Base-by-base conservation (phyloP, 2,888 invertebrate genomes). In the Brachyptera putata region DNA sequence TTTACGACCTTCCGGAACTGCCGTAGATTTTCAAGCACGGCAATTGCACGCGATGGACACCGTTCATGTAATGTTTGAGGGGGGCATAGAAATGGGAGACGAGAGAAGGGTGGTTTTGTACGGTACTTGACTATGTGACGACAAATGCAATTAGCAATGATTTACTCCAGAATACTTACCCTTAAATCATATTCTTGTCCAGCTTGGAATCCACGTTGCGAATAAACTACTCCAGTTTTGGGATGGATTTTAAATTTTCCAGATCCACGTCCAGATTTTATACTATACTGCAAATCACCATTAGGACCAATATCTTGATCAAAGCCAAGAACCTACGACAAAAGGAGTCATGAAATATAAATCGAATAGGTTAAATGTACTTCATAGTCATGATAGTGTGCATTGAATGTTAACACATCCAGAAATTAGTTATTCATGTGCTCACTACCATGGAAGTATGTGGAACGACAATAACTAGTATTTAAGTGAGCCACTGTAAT, bases 231-330 rank as follows among this genome's bases (percentile, higher is more conserved):
- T 13, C 95, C 96, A 11, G 88, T 88, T 67, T 77, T 77, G 18
- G 87, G 85, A 76, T 93, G 86, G 65, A 96, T 89, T 65, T 86
- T 86, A 77, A 95, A 90, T 71, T 85, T 84, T 25, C 87, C 86
- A 67, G 86, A 86, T 56, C 87, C 88, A 65, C 85, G 81, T 13
- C 90, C 90, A 13, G 89, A 86, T 73, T 86, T 87, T 53, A 87
- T 84, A 69, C 86, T 84, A 80, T 95, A 95, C 21, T 84, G 84
- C 66, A 95, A 83, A 67, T 86, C 83, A 58, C 90, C 90, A 77
- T 95, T 95, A 65, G 80, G 83, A 7, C 90, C 92, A 57, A 79
- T 78, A 75, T 96, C 95, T 67, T 80, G 80, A 75, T 96, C 95
- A 66, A 84, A 82, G 13, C 95, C 95, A 66, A 88, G 78, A 66